These are phyloP conservation scores for Cariama cristata DNA, from an alignment of 2,113 vertebrate genomes.

Conservation along the genomic window DNA sequence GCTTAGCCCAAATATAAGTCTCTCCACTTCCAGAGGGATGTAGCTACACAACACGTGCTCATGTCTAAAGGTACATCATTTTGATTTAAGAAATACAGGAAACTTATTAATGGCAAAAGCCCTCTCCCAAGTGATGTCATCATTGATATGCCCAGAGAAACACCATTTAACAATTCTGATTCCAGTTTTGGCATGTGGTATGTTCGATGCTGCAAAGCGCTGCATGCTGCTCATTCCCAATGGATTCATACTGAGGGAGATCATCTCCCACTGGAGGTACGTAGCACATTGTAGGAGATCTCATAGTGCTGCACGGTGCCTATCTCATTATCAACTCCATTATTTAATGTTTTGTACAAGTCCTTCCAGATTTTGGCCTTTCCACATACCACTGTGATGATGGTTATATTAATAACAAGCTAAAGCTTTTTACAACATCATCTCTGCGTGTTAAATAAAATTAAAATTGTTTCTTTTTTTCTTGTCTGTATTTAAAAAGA, in stretches of 20 bases:
- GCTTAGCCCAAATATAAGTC: not conserved
- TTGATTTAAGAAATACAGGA: rapidly evolving
- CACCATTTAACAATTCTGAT: rapidly evolving
- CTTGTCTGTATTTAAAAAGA: not conserved
- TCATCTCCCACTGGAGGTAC: rapidly evolving
- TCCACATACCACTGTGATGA: not conserved
- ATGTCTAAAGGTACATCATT: rapidly evolving
- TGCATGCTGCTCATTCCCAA: rapidly evolving
- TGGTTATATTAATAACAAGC: not conserved
- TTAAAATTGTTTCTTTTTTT: not conserved
- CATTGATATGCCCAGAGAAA: rapidly evolving
- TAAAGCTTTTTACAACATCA: not conserved
- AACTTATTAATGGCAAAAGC: rapidly evolving
- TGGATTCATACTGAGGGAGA: rapidly evolving
- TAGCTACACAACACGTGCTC: too few relatives aligned
- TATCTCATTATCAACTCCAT: rapidly evolving
- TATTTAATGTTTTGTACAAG: rapidly evolving
- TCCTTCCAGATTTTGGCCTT: not conserved
- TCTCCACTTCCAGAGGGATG: not conserved
- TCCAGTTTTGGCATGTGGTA: rapidly evolving
- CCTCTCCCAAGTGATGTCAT: not conserved
- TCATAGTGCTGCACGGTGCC: rapidly evolving
- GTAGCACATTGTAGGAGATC: not conserved
- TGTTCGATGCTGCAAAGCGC: rapidly evolving
- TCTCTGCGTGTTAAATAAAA: not conserved